These are phyloP conservation scores for Megalurothrips usitatus DNA, from an alignment of 2,888 invertebrate genomes.

Conservation along the genomic window DNA sequence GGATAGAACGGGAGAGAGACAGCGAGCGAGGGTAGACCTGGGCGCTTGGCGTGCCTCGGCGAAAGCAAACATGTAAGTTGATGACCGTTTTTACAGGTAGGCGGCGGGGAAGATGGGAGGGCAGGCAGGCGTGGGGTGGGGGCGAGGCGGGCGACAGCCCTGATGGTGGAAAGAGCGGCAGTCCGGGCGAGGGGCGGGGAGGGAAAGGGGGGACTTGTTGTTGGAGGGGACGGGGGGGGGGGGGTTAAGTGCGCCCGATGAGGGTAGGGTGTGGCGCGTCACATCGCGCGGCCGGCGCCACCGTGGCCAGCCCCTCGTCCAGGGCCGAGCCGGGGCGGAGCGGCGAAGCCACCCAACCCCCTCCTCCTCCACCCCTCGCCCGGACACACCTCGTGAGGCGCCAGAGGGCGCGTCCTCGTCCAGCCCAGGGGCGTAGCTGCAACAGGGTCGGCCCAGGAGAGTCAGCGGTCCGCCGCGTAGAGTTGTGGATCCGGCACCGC, in stretches of 20 bases:
- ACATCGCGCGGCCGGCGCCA: not conserved
- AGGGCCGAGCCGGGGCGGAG: not conserved
- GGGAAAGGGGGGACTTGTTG: not conserved
- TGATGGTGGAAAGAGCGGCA: not conserved
- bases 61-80: slow-evolving; percentile 25
- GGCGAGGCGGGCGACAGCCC: not conserved
- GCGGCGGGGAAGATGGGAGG: not conserved
- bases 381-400: not conserved
- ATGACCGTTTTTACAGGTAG: slow-evolving; percentile 25
- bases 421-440: no score
- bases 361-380: not conserved
- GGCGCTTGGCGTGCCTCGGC: not conserved
- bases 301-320: not conserved
- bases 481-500: no score
- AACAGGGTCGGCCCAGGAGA: no score
- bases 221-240: not conserved
- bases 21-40: not conserved
- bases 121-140: not conserved
- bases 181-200: not conserved
- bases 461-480: no score
- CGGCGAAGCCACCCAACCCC: not conserved
- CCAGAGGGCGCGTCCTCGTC: no score
- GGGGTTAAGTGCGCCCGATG: slow-evolving; percentile 10
- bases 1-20: no score
- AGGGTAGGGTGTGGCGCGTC: slow-evolving; percentile 8